A percentile compares a stretch with the other conserved stretches of the same genome.
These are phyloP conservation scores for western clawed frog (Xenopus tropicalis) DNA, from an alignment of 2,113 vertebrate species.

Conservation along the genomic window DNA sequence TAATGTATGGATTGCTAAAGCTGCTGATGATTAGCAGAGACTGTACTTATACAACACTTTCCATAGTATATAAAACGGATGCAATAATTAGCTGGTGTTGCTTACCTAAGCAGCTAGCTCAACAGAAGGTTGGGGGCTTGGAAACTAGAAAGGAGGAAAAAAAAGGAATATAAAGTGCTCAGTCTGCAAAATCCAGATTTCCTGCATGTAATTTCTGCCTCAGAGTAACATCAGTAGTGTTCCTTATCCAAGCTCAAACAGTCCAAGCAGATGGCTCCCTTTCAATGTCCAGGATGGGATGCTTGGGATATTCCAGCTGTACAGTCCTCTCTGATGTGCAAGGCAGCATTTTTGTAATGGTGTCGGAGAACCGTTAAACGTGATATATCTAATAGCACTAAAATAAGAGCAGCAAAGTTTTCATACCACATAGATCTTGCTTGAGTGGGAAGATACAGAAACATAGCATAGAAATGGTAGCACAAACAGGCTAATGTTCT, in stretches of 20 bases:
- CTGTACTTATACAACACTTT: not conserved
- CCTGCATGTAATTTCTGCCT: conserved; percentile 36
- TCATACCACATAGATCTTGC: not conserved
- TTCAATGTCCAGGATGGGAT: conserved; percentile 23
- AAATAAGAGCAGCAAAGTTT: not conserved
- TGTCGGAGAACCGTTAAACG: not conserved
- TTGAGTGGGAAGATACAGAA: no score
- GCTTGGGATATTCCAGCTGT: conserved; percentile 20
- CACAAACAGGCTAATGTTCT: conserved; percentile 7
- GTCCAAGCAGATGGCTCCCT: conserved; percentile 1
- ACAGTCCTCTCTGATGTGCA: conserved; percentile 7
- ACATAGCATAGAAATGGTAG: no score
- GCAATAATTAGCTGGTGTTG: conserved; percentile 50
- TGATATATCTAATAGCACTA: not conserved
- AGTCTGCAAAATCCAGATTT: conserved; percentile 37
- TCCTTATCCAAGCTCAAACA: not conserved
- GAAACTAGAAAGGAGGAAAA: conserved; percentile 30
- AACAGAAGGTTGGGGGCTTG: conserved; percentile 30
- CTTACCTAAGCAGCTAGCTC: conserved; percentile 55
- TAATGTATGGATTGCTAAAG: no score
- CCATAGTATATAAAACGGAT: conserved; percentile 35
- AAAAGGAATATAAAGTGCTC: conserved; percentile 38
- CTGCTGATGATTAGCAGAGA: no score
- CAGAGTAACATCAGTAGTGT: conserved; percentile 12
- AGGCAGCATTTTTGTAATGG: not conserved